These are phyloP conservation scores for Rhabdomys pumilio DNA, from an alignment of 2,797 vertebrate genomes.

Conservation along the genomic window DNA sequence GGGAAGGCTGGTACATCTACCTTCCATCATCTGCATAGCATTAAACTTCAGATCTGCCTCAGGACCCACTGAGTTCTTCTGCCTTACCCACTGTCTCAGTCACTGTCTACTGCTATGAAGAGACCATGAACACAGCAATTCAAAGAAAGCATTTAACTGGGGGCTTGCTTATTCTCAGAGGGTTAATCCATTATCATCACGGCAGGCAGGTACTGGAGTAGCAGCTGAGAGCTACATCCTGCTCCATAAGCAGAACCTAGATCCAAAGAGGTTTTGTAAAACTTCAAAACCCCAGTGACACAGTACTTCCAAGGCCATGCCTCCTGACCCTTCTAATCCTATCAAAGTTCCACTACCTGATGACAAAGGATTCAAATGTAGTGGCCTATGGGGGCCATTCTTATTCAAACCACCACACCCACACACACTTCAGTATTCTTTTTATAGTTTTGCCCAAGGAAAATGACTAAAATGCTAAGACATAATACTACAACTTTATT, in stretches of 20 bases:
- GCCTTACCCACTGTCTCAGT: background rate
- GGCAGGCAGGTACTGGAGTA: background rate
- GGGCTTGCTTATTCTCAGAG: background rate
- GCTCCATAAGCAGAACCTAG: background rate
- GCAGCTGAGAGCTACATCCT: background rate
- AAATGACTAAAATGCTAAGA: constrained; percentile 56
- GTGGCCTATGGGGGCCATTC: background rate
- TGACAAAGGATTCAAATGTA: background rate
- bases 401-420: background rate
- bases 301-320: background rate
- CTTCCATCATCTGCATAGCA: background rate
- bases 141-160: background rate
- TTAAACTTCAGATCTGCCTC: background rate
- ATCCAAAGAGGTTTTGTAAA: too few relatives aligned
- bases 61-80: background rate
- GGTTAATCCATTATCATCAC: background rate
- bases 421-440: constrained; percentile 18
- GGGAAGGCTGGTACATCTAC: background rate
- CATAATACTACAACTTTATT: constrained; percentile 73
- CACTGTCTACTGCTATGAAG: background rate
- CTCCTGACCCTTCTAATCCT: background rate
- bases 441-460: constrained; percentile 48
- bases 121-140: background rate
- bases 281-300: background rate
- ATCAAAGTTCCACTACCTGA: background rate